Evolutionary conservation across 2,113 vertebrate species (phyloP).

Genomic region (Talpa occidentalis): DNA sequence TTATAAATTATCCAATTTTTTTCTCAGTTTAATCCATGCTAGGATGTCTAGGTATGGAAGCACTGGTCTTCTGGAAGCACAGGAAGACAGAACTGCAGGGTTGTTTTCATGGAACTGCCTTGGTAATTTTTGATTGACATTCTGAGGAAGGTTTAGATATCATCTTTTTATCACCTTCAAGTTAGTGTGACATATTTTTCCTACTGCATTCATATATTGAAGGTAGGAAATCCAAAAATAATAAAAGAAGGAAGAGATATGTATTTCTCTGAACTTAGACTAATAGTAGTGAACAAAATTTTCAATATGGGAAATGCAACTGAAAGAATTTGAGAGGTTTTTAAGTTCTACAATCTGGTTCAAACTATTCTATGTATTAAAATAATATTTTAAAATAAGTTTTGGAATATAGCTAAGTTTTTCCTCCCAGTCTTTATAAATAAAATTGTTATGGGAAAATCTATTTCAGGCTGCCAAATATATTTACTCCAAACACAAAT

Average conservation of each 20-base stretch:
- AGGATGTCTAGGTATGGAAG: not conserved
- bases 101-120: not conserved
- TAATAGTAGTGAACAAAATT: not conserved
- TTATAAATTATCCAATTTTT: not conserved
- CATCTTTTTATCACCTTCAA: not conserved
- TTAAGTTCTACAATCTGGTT: conserved; percentile 24
- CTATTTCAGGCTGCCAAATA: not conserved
- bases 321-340: not conserved
- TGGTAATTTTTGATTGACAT: not conserved
- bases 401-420: not conserved
- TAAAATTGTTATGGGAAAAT: not conserved
- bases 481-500: conserved; percentile 32
- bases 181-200: not conserved
- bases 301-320: not conserved
- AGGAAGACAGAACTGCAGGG: not conserved
- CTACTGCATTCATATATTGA: not conserved
- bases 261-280: not conserved
- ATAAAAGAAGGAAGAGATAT: not conserved
- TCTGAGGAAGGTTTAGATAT: not conserved
- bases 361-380: not conserved
- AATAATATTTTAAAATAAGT: not conserved
- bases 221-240: not conserved
- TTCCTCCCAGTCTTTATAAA: not conserved
- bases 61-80: not conserved
- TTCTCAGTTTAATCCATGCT: not conserved